Evolutionary conservation across 2,888 invertebrate species (phyloP).

Genomic region (Caenorhabditis sp.): DNA sequence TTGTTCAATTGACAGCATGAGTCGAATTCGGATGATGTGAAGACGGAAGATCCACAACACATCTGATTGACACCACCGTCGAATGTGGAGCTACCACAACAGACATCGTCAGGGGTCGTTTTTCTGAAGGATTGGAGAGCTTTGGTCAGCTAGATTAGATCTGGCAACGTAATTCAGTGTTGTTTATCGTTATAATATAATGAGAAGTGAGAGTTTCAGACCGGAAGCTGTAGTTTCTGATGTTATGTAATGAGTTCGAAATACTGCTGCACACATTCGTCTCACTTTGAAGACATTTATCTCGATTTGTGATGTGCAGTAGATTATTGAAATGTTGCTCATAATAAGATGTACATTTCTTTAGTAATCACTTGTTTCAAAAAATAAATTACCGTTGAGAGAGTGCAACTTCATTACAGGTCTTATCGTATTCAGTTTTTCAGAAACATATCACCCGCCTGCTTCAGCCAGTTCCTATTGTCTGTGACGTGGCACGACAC

Average conservation of each 20-base stretch:
- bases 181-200: neutral
- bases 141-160: constrained; percentile 29
- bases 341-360: too few species aligned
- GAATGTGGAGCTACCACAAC: constrained; percentile 79
- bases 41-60: constrained; percentile 76
- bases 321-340: too few species aligned
- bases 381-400: too few species aligned
- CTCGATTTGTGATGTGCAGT: neutral
- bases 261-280: too few species aligned
- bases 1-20: constrained; percentile 68
- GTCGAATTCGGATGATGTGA: constrained; percentile 64
- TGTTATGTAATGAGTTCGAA: too few species aligned
- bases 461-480: neutral
- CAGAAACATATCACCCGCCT: neutral
- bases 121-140: constrained; percentile 41
- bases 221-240: neutral
- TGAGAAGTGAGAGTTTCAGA: neutral
- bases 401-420: too few species aligned
- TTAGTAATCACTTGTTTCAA: too few species aligned
- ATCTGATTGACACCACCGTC: constrained; percentile 79
- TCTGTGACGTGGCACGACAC: constrained; percentile 24
- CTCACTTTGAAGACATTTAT: too few species aligned
- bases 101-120: constrained; percentile 68
- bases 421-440: too few species aligned
- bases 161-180: neutral